Base-by-base conservation (phyloP, 2,888 invertebrate species). In the Drosophila neutralis region DNA sequence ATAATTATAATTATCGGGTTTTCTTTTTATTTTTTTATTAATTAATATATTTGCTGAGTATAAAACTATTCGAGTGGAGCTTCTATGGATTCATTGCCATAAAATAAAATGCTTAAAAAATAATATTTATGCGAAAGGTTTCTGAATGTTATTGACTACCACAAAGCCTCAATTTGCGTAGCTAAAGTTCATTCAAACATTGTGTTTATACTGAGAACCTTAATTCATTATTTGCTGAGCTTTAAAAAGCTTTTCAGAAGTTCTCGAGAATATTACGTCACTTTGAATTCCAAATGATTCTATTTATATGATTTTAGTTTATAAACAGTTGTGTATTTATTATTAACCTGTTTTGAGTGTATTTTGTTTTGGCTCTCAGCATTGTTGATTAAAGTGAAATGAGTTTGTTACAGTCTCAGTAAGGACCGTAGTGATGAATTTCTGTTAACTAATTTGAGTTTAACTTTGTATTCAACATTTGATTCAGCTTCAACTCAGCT, bases 261-360 rank as follows among this genome's bases (percentile, higher is more conserved):
- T 42, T 13, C 27, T 42, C 8, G 21, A 29, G 76, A 53, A 18
- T 1, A 53, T 79, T 29, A 53, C 69, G 53, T 74, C 62, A 60
- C n/a, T 60, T 57, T 8, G 15, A 2, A n/a, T 21, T 13, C n/a
- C 18, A 11, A 60, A 15, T 40, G 21, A 29, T 52, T 35, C 7
- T 27, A 33, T 35, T 35, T 54, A 45, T 27, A 59, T 13, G 11
- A 18, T 15, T 3, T 21, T 21, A n/a, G 40, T 40, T 38, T 4
- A 18, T 45, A 27, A 13, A 21, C 6, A 33, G 2, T 7, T 11
- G 5, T 33, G 21, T 18, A 21, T 45, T 31, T 11, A 18, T 35
- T 21, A 31, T 24, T 24, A 64, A 38, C 65, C 31, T 31, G 73
- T 56, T 72, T 63, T 52, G 15, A 15, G 24, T 6, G 21, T 11